Conservation (phyloP, 2,888 invertebrate species). For the Mythimna vitellina region DNA sequence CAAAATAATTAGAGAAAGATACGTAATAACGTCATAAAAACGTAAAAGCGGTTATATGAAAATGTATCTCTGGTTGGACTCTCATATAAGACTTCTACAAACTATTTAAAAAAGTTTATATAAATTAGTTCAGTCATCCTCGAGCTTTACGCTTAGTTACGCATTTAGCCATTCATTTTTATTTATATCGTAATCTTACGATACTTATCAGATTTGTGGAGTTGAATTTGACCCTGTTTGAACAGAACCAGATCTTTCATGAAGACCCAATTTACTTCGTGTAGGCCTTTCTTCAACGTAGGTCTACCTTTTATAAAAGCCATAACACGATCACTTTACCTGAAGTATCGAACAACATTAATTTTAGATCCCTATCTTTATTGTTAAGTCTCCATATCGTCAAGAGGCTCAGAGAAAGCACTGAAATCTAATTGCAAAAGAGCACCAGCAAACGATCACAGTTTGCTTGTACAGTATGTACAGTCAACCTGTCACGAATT, state of each 20-base stretch:
- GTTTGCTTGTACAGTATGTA: conserved; percentile 1
- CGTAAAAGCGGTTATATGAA: too few relatives aligned
- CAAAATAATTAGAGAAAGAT: too few relatives aligned
- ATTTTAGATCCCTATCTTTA: background rate
- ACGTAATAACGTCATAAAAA: too few relatives aligned
- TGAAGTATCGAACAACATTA: background rate
- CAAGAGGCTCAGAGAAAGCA: background rate
- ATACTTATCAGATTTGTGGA: background rate
- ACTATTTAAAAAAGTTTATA: too few relatives aligned
- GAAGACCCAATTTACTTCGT: background rate
- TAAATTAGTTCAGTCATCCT: too few relatives aligned
- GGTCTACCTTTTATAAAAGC: background rate
- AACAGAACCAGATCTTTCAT: background rate
- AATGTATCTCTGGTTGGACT: too few relatives aligned
- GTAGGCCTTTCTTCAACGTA: background rate
- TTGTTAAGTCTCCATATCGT: background rate
- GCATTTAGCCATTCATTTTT: too few relatives aligned
- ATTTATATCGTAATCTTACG: too few relatives aligned
- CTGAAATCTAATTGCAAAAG: background rate
- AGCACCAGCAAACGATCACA: background rate
- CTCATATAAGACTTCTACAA: too few relatives aligned
- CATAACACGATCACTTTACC: background rate
- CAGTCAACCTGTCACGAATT: background rate
- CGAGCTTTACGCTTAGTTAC: too few relatives aligned
- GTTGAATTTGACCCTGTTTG: background rate